A percentile compares a stretch with the other conserved stretches of the same genome.
Evolutionary conservation across 2,888 invertebrate species (phyloP).

Genomic region (Catotricha subobsoleta): DNA sequence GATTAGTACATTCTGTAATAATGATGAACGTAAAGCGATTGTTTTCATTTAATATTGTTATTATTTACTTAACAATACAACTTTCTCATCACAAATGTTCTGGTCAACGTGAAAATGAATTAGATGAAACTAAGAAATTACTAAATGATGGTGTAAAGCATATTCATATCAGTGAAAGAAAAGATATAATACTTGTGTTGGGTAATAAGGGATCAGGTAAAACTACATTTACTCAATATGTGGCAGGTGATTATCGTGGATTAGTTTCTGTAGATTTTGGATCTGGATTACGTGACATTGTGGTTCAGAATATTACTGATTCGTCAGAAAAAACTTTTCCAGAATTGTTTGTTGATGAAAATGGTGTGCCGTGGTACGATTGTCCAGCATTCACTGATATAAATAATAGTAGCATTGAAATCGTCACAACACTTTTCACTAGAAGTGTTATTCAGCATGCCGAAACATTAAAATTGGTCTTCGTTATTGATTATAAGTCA

Average conservation of each 20-base stretch:
- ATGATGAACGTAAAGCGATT: too few species aligned
- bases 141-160: background rate
- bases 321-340: slow-evolving; percentile 6
- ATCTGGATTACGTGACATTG: background rate
- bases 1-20: too few species aligned
- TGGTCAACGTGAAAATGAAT: background rate
- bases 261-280: background rate
- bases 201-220: background rate
- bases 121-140: background rate
- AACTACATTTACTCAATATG: background rate
- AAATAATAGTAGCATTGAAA: slow-evolving; percentile 15
- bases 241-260: background rate
- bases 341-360: slow-evolving; percentile 6
- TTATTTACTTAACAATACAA: too few species aligned
- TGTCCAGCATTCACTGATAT: slow-evolving; percentile 13
- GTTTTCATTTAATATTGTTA: too few species aligned
- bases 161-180: background rate
- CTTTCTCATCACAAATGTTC: background rate
- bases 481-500: slow-evolving; percentile 15
- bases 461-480: slow-evolving; percentile 15
- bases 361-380: slow-evolving; percentile 9
- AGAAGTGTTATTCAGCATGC: slow-evolving; percentile 16
- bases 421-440: slow-evolving; percentile 17
- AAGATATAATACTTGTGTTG: background rate
- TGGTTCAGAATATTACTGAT: background rate